Evolutionary conservation across 2,888 invertebrate genomes (phyloP).

Genomic region (Drosophila acutilabella): DNA sequence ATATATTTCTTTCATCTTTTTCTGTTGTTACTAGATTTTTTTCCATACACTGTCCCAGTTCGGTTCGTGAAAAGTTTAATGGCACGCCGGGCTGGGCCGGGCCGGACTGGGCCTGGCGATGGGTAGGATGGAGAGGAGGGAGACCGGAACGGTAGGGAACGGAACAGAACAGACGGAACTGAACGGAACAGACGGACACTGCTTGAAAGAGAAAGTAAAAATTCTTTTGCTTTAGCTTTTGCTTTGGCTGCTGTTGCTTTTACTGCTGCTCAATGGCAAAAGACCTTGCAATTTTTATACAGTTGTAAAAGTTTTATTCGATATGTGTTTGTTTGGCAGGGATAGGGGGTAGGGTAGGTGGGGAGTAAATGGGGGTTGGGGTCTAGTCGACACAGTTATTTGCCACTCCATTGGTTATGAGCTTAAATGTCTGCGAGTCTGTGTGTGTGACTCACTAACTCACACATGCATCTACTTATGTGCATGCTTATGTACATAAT

Average conservation of each 20-base stretch:
- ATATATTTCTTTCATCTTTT: conserved; percentile 81
- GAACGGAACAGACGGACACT: conserved; percentile 37
- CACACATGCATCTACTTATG: conserved; percentile 8
- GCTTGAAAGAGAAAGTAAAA: conserved; percentile 81
- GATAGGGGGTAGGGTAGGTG: conserved; percentile 24
- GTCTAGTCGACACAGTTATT: conserved; percentile 68
- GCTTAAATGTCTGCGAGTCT: conserved; percentile 35
- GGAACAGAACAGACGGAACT: conserved; percentile 23
- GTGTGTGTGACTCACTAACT: conserved; percentile 25
- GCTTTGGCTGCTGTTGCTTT: conserved; percentile 30
- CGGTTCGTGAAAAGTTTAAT: conserved; percentile 80
- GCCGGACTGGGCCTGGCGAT: conserved; percentile 25
- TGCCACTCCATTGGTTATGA: conserved; percentile 76
- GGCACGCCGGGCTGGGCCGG: conserved; percentile 66
- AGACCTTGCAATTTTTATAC: conserved; percentile 76
- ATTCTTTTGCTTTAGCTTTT: conserved; percentile 71
- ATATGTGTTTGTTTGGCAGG: conserved; percentile 67
- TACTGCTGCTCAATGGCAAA: conserved; percentile 62
- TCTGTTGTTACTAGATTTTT: conserved; percentile 77
- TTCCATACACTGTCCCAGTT: conserved; percentile 75
- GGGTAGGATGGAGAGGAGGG: not conserved
- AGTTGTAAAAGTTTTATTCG: conserved; percentile 77
- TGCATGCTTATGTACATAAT: no score
- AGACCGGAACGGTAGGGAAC: conserved; percentile 2
- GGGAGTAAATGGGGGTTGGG: conserved; percentile 10